A percentile compares a stretch with the other conserved stretches of the same genome.
Conservation (phyloP, 1,140 invertebrate species). For the Acyrthosiphon pisum region DNA sequence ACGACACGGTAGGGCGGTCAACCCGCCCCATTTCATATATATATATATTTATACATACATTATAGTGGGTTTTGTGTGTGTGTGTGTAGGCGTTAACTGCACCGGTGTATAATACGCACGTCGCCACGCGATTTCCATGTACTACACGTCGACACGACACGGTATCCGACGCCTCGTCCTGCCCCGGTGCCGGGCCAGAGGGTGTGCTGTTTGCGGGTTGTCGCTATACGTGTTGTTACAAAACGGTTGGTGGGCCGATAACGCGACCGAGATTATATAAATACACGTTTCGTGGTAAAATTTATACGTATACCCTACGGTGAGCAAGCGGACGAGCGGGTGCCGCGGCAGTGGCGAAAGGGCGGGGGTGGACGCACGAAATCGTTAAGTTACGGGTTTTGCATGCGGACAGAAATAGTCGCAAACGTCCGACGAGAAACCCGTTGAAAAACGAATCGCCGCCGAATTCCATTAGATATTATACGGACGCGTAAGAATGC, state of each 20-base stretch:
- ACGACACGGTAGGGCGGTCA: constrained; percentile 51
- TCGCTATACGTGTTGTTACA: constrained; percentile 30
- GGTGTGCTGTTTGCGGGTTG: constrained; percentile 41
- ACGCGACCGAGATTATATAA: constrained; percentile 38
- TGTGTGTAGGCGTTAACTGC: constrained; percentile 52
- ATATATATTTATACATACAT: background rate
- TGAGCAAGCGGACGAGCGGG: background rate
- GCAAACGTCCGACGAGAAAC: background rate
- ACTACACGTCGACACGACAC: constrained; percentile 56
- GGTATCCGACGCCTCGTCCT: constrained; percentile 34
- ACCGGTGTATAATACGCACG: constrained; percentile 39
- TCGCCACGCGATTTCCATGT: constrained; percentile 56
- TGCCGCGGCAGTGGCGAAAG: background rate
- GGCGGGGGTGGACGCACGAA: background rate
- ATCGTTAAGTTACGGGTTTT: background rate
- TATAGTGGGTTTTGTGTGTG: background rate
- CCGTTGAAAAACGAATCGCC: background rate
- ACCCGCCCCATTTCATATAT: background rate
- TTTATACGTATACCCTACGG: background rate
- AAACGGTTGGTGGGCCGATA: constrained; percentile 52
- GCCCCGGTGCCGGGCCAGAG: background rate
- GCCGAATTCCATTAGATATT: background rate
- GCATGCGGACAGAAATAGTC: background rate
- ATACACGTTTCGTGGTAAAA: background rate
- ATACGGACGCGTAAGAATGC: background rate